A percentile compares a stretch with the other conserved stretches of the same genome.
phyloP scores from a whole-genome alignment of 2,113 vertebrate genomes.

The Malurus elegans region DNA sequence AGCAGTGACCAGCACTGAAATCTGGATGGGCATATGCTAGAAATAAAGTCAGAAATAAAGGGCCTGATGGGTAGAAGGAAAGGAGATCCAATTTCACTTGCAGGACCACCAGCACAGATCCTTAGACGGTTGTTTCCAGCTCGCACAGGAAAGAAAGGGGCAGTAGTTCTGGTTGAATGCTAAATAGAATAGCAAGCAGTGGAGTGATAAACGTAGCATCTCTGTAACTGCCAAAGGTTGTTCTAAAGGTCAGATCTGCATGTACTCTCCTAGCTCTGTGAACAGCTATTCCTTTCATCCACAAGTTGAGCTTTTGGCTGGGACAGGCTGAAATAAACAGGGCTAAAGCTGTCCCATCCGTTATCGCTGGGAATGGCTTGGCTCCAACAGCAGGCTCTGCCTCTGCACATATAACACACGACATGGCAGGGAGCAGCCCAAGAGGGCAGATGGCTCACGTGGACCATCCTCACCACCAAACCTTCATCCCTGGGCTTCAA shows the following conservation, averaged over 20 bases:
- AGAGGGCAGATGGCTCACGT: not conserved
- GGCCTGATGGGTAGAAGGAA: not conserved
- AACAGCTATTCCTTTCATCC: not conserved
- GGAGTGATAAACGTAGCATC: not conserved
- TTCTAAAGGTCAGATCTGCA: constrained; percentile 24
- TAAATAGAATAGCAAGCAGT: not conserved
- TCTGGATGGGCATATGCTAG: not conserved
- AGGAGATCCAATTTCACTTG: not conserved
- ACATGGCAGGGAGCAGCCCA: not conserved
- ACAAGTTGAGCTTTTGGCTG: not conserved
- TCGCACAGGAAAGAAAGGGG: not conserved
- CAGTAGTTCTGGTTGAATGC: not conserved
- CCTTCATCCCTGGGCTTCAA: not conserved
- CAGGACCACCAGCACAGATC: not conserved
- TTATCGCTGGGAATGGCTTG: not conserved
- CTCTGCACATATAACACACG: not conserved
- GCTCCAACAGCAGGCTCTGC: constrained; percentile 17
- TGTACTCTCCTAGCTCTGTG: not conserved
- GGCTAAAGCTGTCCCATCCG: not conserved
- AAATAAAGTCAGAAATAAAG: not conserved
- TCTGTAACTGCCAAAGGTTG: not conserved
- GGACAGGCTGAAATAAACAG: not conserved
- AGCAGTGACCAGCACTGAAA: not conserved
- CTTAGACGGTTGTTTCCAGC: not conserved
- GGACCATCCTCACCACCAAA: not conserved